Conservation (phyloP, 2,797 vertebrate species). For the Esox masquinongy region DNA sequence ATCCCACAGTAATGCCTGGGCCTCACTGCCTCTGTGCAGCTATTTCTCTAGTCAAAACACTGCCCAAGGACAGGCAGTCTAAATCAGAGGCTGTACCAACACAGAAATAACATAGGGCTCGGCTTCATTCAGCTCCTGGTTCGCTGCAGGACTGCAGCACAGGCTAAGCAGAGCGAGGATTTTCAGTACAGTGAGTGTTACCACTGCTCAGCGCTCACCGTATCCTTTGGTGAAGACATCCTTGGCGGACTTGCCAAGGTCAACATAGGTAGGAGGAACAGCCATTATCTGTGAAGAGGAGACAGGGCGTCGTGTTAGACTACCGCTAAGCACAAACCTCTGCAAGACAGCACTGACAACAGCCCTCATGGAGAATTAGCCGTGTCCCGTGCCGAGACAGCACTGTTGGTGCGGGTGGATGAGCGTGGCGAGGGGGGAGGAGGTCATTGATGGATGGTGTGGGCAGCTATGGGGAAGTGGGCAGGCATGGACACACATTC, state of each 20-base stretch:
- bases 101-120: neutral
- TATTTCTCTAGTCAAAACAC: neutral
- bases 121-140: neutral
- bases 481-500: neutral
- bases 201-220: slow-evolving; percentile 74
- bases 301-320: neutral
- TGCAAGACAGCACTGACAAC: neutral
- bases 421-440: neutral
- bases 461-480: neutral
- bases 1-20: neutral
- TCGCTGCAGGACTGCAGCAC: neutral
- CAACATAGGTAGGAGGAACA: slow-evolving; percentile 89
- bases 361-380: neutral
- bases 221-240: slow-evolving; percentile 98
- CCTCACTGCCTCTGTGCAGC: neutral
- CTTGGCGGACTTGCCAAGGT: slow-evolving; percentile 94
- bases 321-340: neutral
- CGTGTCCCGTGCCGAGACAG: neutral
- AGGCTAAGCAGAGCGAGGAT: neutral
- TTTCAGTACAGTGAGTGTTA: neutral
- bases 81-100: neutral
- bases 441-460: slow-evolving; percentile 31
- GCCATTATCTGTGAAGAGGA: slow-evolving; percentile 84
- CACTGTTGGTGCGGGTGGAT: neutral
- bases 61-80: neutral